A percentile compares a stretch with the other conserved stretches of the same genome.
phyloP scores from a whole-genome alignment of 2,888 invertebrate genomes.

The Pardosa pseudoannulata region DNA sequence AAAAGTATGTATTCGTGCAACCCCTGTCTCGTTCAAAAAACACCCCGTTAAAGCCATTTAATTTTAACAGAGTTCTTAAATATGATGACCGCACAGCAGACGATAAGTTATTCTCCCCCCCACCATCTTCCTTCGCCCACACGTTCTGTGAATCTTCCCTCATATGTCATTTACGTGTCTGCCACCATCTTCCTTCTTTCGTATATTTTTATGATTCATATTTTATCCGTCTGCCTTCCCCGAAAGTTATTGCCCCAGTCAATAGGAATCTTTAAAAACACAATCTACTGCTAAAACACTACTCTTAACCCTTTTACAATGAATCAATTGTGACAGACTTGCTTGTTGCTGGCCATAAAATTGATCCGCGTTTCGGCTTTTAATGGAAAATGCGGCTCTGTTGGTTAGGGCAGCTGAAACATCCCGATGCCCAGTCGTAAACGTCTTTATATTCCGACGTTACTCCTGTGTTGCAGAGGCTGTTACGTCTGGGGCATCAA shows the following conservation, averaged over 20 bases:
- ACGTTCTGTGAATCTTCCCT: too few relatives aligned
- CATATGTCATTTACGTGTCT: not conserved
- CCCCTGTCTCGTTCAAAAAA: too few relatives aligned
- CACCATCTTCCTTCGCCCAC: too few relatives aligned
- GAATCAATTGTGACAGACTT: conserved; percentile 10
- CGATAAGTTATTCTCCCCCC: too few relatives aligned
- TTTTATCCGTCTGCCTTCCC: not conserved
- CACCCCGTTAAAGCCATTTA: too few relatives aligned
- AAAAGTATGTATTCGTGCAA: too few relatives aligned
- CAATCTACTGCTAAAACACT: conserved; percentile 17
- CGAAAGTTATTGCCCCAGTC: conserved; percentile 6
- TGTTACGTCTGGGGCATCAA: not conserved
- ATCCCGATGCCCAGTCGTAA: conserved; percentile 10
- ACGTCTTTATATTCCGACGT: conserved; percentile 18
- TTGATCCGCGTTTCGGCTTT: not conserved
- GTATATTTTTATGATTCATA: not conserved
- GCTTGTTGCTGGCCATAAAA: conserved; percentile 14
- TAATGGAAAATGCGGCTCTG: conserved; percentile 8
- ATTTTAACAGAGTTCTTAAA: too few relatives aligned
- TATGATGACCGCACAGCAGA: too few relatives aligned
- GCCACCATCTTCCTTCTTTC: not conserved
- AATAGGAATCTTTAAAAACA: conserved; percentile 15
- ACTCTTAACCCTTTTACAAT: conserved; percentile 7
- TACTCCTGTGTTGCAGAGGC: not conserved
- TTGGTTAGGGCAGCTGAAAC: conserved; percentile 19